These are phyloP conservation scores for Nautilus pompilius DNA, from an alignment of 1,140 invertebrate genomes.

Conservation along the genomic window DNA sequence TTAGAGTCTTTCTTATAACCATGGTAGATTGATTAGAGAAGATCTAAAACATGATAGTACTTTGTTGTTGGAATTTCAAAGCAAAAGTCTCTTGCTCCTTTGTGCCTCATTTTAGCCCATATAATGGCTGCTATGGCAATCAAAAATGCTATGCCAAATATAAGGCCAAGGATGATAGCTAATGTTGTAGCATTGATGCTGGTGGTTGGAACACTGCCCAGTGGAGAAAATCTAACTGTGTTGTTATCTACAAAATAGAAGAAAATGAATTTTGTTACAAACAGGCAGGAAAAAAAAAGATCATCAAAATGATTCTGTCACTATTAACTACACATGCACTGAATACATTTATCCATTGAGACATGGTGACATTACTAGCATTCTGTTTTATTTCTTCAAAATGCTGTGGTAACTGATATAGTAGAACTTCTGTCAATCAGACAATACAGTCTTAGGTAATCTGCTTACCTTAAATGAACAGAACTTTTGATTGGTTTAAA, in stretches of 20 bases:
- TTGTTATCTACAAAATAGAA: neutral
- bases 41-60: neutral
- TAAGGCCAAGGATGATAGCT: constrained; percentile 14
- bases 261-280: neutral
- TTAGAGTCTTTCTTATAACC: too few species aligned
- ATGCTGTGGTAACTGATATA: too few species aligned
- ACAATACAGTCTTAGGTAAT: too few species aligned
- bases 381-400: too few species aligned
- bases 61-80: constrained; percentile 7
- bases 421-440: too few species aligned
- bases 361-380: too few species aligned
- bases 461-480: too few species aligned
- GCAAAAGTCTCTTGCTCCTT: constrained; percentile 19
- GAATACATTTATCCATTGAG: too few species aligned
- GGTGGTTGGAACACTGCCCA: neutral
- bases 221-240: neutral
- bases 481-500: too few species aligned
- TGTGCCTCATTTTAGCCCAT: constrained; percentile 6
- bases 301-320: too few species aligned
- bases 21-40: too few species aligned
- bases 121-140: constrained; percentile 8
- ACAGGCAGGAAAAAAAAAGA: neutral
- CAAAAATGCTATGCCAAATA: constrained; percentile 14
- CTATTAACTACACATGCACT: too few species aligned
- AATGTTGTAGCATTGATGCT: constrained; percentile 14